Base-by-base conservation (phyloP, 2,888 invertebrate species). In the Eilema caniola region DNA sequence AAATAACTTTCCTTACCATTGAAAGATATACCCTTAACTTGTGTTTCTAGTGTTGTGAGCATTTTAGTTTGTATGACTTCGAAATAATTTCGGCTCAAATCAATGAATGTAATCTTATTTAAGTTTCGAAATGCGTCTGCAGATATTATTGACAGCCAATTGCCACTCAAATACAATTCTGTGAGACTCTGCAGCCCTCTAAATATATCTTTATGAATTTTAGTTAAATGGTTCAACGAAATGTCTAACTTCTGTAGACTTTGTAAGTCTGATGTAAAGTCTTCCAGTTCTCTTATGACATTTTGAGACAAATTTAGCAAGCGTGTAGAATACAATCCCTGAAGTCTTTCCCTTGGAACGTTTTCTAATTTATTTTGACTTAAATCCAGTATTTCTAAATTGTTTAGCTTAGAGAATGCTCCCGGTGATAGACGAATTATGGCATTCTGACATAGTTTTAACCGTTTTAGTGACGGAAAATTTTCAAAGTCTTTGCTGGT, bases 401-500 rank as follows among this genome's bases (percentile, higher is more conserved):
- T 97, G 62, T 97, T 96, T 41, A 98, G 94, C 81, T 97, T 97
- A 66, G 97, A 96, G 88, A 99, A 98, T 67, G 98, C 98, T 59
- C 98, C 97, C 0, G 98, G 98, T 3, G 98, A 98, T 73, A 99
- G 96, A 75, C 97, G 95, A 23, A 97, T 96, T 77, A 98, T 97
- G 73, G 96, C 95, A 90, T 98, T 98, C 81, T 96, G 96, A 57
- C 96, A 96, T 81, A 98, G 92, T 86, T 97, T 97, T 70, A 98
- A 95, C 85, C 97, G 97, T 86, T 97, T 96, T 53, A 98, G 92
- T 0, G 97, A 96, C 25, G 98, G 97, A 85, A 98, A 98, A 53
- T 97, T 97, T 85, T 98, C 97, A 85, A 98, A 98, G 86, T 98
- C 98, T 87, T 97, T 97, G 80, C 97, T 97, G 0, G 98, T 98